Percentiles rank a stretch among this genome's conserved stretches.
Conservation (phyloP, 2,113 vertebrate genomes). For the Emydocephalus ijimae region DNA sequence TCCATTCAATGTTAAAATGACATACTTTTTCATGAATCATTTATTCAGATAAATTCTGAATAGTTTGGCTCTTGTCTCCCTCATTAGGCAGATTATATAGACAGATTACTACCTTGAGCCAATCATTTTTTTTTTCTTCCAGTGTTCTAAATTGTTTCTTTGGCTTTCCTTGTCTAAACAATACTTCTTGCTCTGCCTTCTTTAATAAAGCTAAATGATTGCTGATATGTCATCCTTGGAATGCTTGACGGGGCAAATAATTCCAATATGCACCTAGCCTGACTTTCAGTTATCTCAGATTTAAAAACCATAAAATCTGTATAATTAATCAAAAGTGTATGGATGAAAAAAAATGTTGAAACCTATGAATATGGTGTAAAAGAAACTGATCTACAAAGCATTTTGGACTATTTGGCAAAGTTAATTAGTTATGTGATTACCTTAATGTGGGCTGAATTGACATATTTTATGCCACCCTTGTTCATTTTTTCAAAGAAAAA, state of each 20-base stretch:
- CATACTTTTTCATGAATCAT: constrained; percentile 7
- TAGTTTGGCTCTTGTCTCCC: not conserved
- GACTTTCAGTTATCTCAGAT: not conserved
- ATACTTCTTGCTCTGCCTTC: not conserved
- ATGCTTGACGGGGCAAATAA: not conserved
- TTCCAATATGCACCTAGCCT: not conserved
- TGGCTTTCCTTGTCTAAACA: constrained; percentile 8
- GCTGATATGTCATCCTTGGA: constrained; percentile 4
- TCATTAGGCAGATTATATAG: not conserved
- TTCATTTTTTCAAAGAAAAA: not conserved
- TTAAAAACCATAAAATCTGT: not conserved
- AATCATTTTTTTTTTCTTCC: not conserved
- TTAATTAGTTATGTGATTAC: not conserved
- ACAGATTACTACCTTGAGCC: not conserved
- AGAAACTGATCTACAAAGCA: not conserved
- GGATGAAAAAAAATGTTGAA: not conserved
- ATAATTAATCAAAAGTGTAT: not conserved
- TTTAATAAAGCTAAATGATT: not conserved
- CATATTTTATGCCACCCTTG: not conserved
- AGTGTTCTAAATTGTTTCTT: not conserved
- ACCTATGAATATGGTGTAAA: not conserved
- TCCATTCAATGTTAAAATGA: not conserved
- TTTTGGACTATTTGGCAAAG: not conserved
- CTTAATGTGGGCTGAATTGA: not conserved
- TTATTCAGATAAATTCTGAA: not conserved